Evolutionary conservation across 2,888 invertebrate species (phyloP), one percentile per base, ranked within the genome.

Genomic region (Lycia hirtaria): DNA sequence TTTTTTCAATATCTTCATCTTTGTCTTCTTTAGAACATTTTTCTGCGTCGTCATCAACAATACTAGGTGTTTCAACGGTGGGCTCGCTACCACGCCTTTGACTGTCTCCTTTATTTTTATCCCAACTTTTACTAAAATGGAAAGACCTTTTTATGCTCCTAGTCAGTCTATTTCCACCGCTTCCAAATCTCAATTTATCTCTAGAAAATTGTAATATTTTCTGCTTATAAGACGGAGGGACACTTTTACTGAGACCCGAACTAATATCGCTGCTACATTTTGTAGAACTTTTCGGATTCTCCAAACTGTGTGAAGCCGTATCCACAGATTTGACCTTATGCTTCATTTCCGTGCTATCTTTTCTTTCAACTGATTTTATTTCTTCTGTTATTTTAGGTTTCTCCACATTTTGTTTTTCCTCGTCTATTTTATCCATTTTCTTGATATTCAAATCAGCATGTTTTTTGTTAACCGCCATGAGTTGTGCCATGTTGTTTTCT

Each of bases 161-260:
- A 0, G 92, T 92, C 33, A 92, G 67, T 68, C 80, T 87, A 43
- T 92, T 92, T 0, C 92, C 86, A 1, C 89, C 88, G 64, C 92
- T 92, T 0, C 85, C 92, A 72, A 92, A 91, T 54, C 89, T 79
- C 1, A 92, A 73, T 68, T 92, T 92, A 45, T 92, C 92, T 63
- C 87, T 83, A 1, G 92, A 92, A 68, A 92, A 92, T 61, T 92
- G 92, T 32, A 92, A 62, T 53, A 92, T 63, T 67, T 93, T 93
- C 62, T 93, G 92, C 59, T 91, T 93, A 56, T 92, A 93, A 1
- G 92, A 92, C 0, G 92, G 92, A 2, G 92, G 92, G 0, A 92
- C 92, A 73, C 92, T 92, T 71, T 89, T 93, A 62, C 92, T 92
- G 0, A 93, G 72, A 0, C 88, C 90, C 0, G 87, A 76, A 70